Base-by-base conservation (phyloP, 2,113 vertebrate genomes). In the Sapayoa aenigma region DNA sequence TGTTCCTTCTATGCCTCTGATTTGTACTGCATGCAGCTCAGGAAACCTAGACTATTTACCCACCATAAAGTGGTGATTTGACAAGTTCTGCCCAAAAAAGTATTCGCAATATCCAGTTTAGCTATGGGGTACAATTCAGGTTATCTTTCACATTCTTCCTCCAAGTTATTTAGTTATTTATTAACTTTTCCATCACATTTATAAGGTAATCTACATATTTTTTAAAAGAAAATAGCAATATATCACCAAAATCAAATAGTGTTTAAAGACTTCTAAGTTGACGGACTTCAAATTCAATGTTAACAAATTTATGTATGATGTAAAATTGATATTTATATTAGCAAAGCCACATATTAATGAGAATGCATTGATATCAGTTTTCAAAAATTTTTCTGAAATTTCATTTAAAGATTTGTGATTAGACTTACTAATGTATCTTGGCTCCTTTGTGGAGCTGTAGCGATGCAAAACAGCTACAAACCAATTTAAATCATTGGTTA, bases 401-500 rank as follows among this genome's bases (percentile, higher is more conserved):
- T 33, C 35, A 55, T 16, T 73, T 79, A 37, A 83, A 73, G 37
- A 47, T 76, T 90, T 72, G n/a, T 14, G 10, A 18, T 82, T 69
- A 65, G 42, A 37, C 30, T 88, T 21, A 80, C 4, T 74, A 87
- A 68, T 16, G 30, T 33, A 58, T 89, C 28, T 82, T 69, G 71
- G 63, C 39, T 93, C 49, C 19, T 91, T 83, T 39, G 30, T 59
- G 42, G 71, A 80, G 63, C 19, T 80, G 25, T 46, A 80, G 52
- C 86, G 84, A 90, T 50, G 27, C 41, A 79, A 83, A 96, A 41
- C 41, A 94, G 66, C 58, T 93, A 90, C 72, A 85, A 87, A 83
- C 23, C 62, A 55, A 46, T 76, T 95, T 91, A 95, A 94, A 80
- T 71, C 2, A 1, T 82, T 85, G 74, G 53, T 87, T 95, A 94